phyloP scores from a whole-genome alignment of 2,797 vertebrate species.

The Euphonia xanthogaster region DNA sequence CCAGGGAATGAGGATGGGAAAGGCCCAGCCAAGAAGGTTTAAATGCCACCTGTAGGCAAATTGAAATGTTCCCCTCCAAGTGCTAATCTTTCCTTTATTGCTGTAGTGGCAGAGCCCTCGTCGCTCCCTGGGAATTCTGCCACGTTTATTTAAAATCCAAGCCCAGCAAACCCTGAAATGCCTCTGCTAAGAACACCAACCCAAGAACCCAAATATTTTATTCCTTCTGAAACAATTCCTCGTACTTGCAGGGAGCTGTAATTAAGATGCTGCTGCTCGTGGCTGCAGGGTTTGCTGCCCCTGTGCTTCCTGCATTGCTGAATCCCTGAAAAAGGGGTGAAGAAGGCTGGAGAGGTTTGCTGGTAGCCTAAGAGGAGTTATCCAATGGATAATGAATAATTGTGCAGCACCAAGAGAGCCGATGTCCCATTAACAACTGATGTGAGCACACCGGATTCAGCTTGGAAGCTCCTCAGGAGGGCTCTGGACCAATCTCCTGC shows the following conservation, averaged over 20 bases:
- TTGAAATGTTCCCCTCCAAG: background rate
- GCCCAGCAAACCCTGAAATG: background rate
- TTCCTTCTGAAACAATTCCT: background rate
- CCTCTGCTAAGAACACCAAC: background rate
- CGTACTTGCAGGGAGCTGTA: background rate
- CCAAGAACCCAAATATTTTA: background rate
- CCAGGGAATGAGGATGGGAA: background rate
- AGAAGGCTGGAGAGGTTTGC: background rate
- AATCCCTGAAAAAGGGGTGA: background rate
- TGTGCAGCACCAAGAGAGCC: background rate
- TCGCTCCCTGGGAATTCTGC: background rate
- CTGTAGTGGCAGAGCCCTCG: background rate
- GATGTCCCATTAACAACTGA: background rate
- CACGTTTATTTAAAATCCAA: background rate
- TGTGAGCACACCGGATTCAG: background rate
- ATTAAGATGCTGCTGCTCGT: background rate
- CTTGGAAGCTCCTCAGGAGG: background rate
- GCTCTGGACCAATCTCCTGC: background rate
- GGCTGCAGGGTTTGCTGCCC: background rate
- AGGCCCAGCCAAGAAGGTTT: background rate
- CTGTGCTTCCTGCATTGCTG: background rate
- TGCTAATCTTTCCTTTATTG: background rate
- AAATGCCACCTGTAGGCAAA: background rate
- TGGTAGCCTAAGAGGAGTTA: background rate
- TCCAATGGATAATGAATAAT: background rate